Percentiles rank a stretch among this genome's conserved stretches.
Evolutionary conservation across 2,888 invertebrate species (phyloP).

Genomic region (Zygogramma bicolorata): DNA sequence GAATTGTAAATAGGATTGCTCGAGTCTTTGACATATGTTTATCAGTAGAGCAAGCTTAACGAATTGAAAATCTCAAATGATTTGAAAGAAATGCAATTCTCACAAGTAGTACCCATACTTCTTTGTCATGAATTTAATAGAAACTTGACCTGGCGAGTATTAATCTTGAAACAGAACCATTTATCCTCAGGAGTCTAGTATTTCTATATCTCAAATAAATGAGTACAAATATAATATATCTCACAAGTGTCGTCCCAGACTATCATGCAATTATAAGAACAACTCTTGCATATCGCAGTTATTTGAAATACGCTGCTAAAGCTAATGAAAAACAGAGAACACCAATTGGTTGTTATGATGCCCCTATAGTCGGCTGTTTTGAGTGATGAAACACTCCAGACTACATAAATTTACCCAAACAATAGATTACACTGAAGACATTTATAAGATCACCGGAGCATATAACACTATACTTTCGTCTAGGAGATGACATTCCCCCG

Average conservation of each 20-base stretch:
- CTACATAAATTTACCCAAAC: slow-evolving; percentile 37
- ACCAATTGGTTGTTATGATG: background rate
- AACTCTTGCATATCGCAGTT: background rate
- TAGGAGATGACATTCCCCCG: slow-evolving; percentile 5
- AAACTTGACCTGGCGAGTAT: no score
- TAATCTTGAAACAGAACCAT: no score
- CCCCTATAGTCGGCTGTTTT: slow-evolving; percentile 21
- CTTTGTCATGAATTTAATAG: no score
- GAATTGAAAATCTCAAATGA: no score
- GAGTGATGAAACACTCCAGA: slow-evolving; percentile 34
- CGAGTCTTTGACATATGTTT: no score
- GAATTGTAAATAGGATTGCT: no score
- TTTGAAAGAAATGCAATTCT: no score
- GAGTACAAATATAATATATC: background rate
- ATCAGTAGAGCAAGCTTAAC: no score
- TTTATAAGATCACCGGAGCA: slow-evolving; percentile 36
- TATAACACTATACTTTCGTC: slow-evolving; percentile 27
- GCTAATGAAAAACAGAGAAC: background rate
- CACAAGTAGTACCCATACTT: no score
- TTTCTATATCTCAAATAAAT: no score
- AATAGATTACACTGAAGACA: slow-evolving; percentile 42
- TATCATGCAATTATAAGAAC: background rate
- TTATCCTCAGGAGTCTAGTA: no score
- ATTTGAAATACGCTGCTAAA: background rate
- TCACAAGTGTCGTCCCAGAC: background rate